Evolutionary conservation across 2,113 vertebrate genomes (phyloP).

Genomic region (Odobenus rosmarus): DNA sequence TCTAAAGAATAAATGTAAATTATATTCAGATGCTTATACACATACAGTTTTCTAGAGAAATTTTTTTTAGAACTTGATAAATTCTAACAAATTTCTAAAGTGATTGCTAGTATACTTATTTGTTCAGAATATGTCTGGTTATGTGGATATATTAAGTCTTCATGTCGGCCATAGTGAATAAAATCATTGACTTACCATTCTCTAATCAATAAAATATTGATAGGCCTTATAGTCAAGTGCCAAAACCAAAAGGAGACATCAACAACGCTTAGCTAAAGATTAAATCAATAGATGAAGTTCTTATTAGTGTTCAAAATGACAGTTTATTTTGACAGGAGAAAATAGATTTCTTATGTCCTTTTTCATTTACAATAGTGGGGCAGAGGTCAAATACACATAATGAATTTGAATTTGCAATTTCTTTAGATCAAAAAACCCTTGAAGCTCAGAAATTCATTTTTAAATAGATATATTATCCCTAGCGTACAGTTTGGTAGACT

Average conservation of each 20-base stretch:
- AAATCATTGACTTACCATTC: slow-evolving; percentile 76
- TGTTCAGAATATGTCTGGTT: slow-evolving; percentile 42
- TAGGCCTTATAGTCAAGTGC: slow-evolving; percentile 63
- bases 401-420: slow-evolving; percentile 80
- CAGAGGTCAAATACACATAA: slow-evolving; percentile 80
- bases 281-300: slow-evolving; percentile 81
- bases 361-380: slow-evolving; percentile 73
- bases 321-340: slow-evolving; percentile 80
- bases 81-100: slow-evolving; percentile 58
- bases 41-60: background rate
- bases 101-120: slow-evolving; percentile 37
- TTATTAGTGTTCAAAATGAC: slow-evolving; percentile 77
- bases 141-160: slow-evolving; percentile 70
- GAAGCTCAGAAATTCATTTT: slow-evolving; percentile 85
- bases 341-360: slow-evolving; percentile 50
- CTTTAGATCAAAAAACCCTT: slow-evolving; percentile 82
- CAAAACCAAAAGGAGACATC: slow-evolving; percentile 75
- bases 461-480: slow-evolving; percentile 81
- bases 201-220: slow-evolving; percentile 80
- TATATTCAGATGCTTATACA: background rate
- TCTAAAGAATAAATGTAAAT: background rate
- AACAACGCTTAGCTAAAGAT: slow-evolving; percentile 69
- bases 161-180: slow-evolving; percentile 65
- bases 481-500: slow-evolving; percentile 65
- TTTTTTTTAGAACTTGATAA: background rate